Base-by-base conservation (phyloP, 2,797 vertebrate genomes). In the Hypotaenidia okinawae region DNA sequence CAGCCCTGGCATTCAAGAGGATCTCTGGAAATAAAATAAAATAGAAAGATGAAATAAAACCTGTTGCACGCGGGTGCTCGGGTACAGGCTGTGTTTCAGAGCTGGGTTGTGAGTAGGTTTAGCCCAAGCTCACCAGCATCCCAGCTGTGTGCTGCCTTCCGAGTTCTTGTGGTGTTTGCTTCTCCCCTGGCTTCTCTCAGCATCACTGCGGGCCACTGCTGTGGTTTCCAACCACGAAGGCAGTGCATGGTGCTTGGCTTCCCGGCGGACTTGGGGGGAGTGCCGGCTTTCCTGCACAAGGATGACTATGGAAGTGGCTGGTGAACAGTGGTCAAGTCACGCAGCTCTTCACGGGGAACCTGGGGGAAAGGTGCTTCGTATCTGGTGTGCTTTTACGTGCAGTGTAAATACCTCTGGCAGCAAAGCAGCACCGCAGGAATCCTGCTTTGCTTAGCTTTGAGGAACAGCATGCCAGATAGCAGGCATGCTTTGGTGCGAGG, bases 101-200 rank as follows among this genome's bases (percentile, higher is more conserved):
- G 73, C 19, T 47, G 73, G 13, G 6, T 17, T 86, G 10, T 25
- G 35, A 59, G n/a, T 30, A 14, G 35, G 27, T 67, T 74, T 67
- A 83, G 47, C 35, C n/a, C 0, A 0, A 27, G 10, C 16, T 73
- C 52, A 54, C 43, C 45, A 22, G 3, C 0, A 2, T 64, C 28
- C 43, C 51, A 54, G 3, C 24, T 0, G 0, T 0, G 0, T 24
- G n/a, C 57, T 79, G 39, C 49, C 45, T 87, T 14, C 32, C 16
- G 13, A 2, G 0, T 82, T 93, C 67, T 52, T 47, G 33, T 1
- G 30, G 6, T 13, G 17, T 62, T 58, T 37, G 8, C n/a, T 68
- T 66, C 32, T 84, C 33, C 10, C 14, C 49, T 57, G 76, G 73
- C 51, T 55, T 45, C 62, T 78, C 32, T 41, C 66, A 27, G 77